These are phyloP conservation scores for Hyposoter dolosus DNA, from an alignment of 2,888 invertebrate genomes.

Conservation along the genomic window DNA sequence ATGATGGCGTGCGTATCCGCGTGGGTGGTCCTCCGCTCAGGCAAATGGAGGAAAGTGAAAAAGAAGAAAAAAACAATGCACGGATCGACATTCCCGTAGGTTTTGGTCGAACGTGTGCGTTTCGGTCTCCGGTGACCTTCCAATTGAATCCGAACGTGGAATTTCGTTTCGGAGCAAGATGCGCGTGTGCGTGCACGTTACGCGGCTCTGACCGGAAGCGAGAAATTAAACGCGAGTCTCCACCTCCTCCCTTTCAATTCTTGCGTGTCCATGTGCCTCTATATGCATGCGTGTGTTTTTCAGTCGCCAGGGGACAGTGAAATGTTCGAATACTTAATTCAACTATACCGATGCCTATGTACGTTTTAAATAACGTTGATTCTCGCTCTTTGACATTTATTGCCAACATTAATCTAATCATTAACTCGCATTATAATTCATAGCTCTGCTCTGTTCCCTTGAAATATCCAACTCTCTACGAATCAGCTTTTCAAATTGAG, in stretches of 20 bases:
- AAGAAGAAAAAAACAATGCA: constrained; percentile 9
- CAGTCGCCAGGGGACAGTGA: not conserved
- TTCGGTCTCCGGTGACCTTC: constrained; percentile 65
- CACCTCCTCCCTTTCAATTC: constrained; percentile 53
- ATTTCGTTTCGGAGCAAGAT: constrained; percentile 55
- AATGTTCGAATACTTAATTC: constrained; percentile 9
- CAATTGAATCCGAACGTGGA: constrained; percentile 70
- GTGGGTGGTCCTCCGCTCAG: constrained; percentile 58
- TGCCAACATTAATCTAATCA: constrained; percentile 48
- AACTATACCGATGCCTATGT: not conserved
- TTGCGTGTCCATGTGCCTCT: constrained; percentile 13
- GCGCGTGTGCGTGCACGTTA: constrained; percentile 38
- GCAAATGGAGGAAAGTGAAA: not conserved
- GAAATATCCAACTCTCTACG: not conserved
- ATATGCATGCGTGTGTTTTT: not conserved
- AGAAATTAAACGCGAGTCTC: constrained; percentile 69
- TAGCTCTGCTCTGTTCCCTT: constrained; percentile 33
- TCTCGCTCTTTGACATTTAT: constrained; percentile 48
- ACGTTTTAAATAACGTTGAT: constrained; percentile 21
- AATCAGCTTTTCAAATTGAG: constrained; percentile 15
- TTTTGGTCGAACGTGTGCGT: constrained; percentile 29
- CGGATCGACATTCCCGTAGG: constrained; percentile 62
- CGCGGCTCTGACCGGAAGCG: constrained; percentile 69
- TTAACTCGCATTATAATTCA: constrained; percentile 38
- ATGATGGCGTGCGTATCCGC: constrained; percentile 25